Base-by-base conservation (phyloP, 2,797 vertebrate species). In the Luscinia luscinia region DNA sequence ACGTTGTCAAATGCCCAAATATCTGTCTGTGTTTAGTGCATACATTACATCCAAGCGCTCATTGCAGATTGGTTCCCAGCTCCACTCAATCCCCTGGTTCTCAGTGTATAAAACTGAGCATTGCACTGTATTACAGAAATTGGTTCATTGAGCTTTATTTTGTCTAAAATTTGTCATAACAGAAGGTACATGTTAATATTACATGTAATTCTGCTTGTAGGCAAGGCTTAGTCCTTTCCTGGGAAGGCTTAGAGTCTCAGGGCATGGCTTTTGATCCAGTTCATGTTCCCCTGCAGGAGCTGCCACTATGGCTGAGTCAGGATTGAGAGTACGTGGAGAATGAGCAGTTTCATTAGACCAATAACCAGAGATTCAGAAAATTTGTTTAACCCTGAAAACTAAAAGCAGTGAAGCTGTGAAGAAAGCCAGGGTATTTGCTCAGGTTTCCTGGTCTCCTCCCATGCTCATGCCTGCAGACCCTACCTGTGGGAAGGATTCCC, bases 401-500 rank as follows among this genome's bases (percentile, higher is more conserved):
- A 11, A 15, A 61, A 43, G 27, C 32, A 52, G 26, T 9, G 40
- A 73, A 73, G 61, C 30, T 84, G 14, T 69, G 68, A 45, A 45
- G 45, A 38, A 89, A 80, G 15, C 5, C 41, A 30, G 30, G 21
- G 10, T 41, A 4, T 81, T 55, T 27, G 17, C 49, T 72, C 32
- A 40, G 41, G 36, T 72, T 61, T 32, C 64, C 52, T 63, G 48
- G 45, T 54, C 79, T n/a, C 34, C 23, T 54, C 34, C 32, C 58
- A 77, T 0, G 0, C 46, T 45, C 2, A 8, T n/a, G 36, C 30
- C 66, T 23, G n/a, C 1, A 0, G 27, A 38, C 57, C 43, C 38
- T 1, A 0, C 26, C 15, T 38, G 48, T 27, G 49, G 74, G 48
- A 82, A 74, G 55, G 23, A 70, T 48, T 67, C 34, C 32, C 70